phyloP scores from a whole-genome alignment of 2,797 vertebrate species.

The Sebastes oblongus region DNA sequence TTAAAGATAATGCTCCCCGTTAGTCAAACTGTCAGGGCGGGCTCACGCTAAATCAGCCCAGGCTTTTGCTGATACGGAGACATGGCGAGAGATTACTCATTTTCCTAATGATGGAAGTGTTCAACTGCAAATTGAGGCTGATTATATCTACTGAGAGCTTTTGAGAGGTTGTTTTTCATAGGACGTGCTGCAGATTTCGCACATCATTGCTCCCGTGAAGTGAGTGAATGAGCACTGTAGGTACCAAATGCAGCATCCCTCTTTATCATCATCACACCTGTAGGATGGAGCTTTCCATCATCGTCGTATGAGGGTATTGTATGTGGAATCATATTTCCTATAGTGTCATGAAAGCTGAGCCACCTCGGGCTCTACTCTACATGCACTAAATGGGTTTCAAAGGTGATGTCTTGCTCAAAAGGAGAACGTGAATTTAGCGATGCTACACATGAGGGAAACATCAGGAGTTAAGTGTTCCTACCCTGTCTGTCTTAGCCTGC shows the following conservation, averaged over 20 bases:
- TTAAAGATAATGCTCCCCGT: slow-evolving; percentile 78
- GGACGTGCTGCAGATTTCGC: slow-evolving; percentile 39
- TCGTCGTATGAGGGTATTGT: slow-evolving; percentile 1
- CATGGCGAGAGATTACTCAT: slow-evolving; percentile 63
- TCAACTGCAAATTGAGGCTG: slow-evolving; percentile 70
- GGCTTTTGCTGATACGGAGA: slow-evolving; percentile 52
- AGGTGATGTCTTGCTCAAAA: neutral
- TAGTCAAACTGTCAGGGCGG: slow-evolving; percentile 69
- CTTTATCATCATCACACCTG: slow-evolving; percentile 52
- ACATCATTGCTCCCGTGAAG: slow-evolving; percentile 41
- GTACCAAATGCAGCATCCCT: slow-evolving; percentile 33
- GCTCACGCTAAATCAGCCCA: slow-evolving; percentile 67
- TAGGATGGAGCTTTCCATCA: slow-evolving; percentile 31
- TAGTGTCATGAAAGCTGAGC: slow-evolving; percentile 20
- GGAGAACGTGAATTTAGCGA: neutral
- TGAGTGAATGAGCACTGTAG: slow-evolving; percentile 36
- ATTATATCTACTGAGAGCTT: slow-evolving; percentile 71
- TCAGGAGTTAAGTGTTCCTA: slow-evolving; percentile 10
- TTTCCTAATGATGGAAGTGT: slow-evolving; percentile 69
- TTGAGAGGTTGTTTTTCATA: slow-evolving; percentile 58
- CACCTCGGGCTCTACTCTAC: neutral
- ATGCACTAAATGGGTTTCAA: neutral
- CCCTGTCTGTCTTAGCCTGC: slow-evolving; percentile 10
- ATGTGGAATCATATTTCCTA: slow-evolving; percentile 3
- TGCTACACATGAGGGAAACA: neutral